Conservation (phyloP, 2,113 vertebrate species). For the Dolichallabes microphthalmus region DNA sequence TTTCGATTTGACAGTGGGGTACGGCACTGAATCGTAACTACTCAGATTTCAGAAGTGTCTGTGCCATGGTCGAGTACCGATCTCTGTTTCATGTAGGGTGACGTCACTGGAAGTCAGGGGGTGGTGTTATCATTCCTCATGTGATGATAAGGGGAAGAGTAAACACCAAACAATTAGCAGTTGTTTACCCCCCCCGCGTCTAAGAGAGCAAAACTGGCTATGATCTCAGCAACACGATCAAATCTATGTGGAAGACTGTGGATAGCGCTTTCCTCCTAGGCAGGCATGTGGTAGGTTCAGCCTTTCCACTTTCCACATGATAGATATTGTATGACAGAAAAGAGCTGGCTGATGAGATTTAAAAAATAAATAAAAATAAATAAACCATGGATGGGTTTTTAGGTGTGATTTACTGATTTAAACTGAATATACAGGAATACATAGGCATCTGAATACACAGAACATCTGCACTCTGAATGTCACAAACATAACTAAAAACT, state of each 20-base stretch:
- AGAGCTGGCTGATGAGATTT: background rate
- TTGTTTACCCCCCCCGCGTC: background rate
- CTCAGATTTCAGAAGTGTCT: background rate
- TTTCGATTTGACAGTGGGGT: background rate
- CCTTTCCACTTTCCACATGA: background rate
- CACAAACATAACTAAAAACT: background rate
- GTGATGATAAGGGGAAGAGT: background rate
- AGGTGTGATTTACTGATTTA: background rate
- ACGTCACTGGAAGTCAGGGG: background rate
- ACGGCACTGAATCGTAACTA: background rate
- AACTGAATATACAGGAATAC: background rate
- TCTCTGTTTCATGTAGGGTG: background rate
- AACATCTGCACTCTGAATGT: background rate
- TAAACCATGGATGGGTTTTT: background rate
- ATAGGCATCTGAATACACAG: background rate
- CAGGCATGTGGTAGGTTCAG: background rate
- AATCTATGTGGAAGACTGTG: background rate
- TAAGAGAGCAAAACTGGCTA: background rate
- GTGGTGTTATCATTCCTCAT: background rate
- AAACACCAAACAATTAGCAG: background rate
- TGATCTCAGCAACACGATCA: background rate
- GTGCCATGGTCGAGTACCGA: background rate
- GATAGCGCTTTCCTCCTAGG: background rate
- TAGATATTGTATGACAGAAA: background rate
- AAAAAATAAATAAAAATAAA: background rate